Percentiles rank a stretch among this genome's conserved stretches.
phyloP scores from a whole-genome alignment of 2,888 invertebrate genomes.

The Electrophaes corylata region DNA sequence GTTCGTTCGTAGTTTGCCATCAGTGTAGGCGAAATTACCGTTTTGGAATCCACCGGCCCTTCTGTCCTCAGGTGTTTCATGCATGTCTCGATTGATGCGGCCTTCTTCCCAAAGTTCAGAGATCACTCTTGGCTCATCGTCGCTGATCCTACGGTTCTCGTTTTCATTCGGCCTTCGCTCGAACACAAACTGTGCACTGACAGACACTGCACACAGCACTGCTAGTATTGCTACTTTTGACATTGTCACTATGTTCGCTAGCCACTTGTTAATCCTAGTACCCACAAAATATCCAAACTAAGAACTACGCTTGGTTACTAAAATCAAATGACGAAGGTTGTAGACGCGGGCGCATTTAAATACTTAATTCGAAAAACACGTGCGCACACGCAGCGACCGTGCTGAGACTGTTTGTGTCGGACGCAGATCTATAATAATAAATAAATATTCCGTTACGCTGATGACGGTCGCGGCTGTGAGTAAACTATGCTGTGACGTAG shows the following conservation, averaged over 20 bases:
- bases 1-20: slow-evolving; percentile 25
- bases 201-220: slow-evolving; percentile 20
- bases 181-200: slow-evolving; percentile 30
- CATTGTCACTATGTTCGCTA: slow-evolving; percentile 29
- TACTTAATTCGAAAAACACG: slow-evolving; percentile 6
- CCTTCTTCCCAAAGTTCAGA: neutral
- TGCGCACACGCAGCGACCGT: slow-evolving; percentile 31
- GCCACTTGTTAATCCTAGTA: slow-evolving; percentile 22
- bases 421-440: slow-evolving; percentile 29
- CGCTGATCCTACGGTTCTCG: neutral
- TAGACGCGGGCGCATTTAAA: slow-evolving; percentile 14
- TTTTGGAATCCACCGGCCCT: slow-evolving; percentile 24
- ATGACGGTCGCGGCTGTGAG: slow-evolving; percentile 15
- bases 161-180: neutral
- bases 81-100: neutral
- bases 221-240: slow-evolving; percentile 18
- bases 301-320: neutral
- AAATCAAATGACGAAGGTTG: neutral
- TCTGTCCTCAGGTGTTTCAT: neutral
- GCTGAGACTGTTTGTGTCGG: slow-evolving; percentile 25
- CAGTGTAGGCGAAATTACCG: slow-evolving; percentile 16
- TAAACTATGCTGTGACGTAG: slow-evolving; percentile 31
- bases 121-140: neutral
- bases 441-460: slow-evolving; percentile 28
- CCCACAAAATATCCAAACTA: neutral